Evolutionary conservation across 2,797 vertebrate species (phyloP).

Genomic region (Selene dorsalis): DNA sequence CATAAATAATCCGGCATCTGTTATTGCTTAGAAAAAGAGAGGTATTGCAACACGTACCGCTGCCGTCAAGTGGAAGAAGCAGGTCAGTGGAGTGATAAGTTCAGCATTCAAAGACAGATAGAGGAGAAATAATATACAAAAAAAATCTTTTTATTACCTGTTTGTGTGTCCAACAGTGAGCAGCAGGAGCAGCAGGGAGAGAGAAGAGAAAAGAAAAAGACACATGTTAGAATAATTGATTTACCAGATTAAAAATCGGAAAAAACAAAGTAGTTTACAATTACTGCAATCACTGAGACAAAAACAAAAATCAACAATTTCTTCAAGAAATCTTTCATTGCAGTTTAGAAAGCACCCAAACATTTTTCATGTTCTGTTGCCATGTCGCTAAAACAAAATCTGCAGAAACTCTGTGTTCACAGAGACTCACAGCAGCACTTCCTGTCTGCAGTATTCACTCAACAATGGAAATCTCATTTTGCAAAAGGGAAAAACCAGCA

Average conservation of each 20-base stretch:
- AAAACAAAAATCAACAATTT: background rate
- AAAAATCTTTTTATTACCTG: slow-evolving; percentile 66
- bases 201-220: slow-evolving; percentile 10
- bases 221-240: background rate
- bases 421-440: background rate
- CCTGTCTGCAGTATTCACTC: background rate
- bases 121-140: background rate
- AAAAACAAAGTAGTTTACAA: accelerated
- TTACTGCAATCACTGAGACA: background rate
- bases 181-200: slow-evolving; percentile 9
- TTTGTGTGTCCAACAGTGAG: slow-evolving; percentile 33
- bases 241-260: background rate
- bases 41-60: slow-evolving; percentile 7
- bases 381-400: background rate
- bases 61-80: background rate
- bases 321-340: background rate
- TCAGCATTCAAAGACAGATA: background rate
- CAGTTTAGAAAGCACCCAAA: background rate
- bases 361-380: background rate
- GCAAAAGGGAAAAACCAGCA: slow-evolving; percentile 8
- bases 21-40: slow-evolving; percentile 6
- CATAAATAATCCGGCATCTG: slow-evolving; percentile 21
- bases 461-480: slow-evolving; percentile 12
- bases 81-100: background rate
- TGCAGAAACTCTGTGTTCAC: too few species aligned